Percentiles rank a stretch among this genome's conserved stretches.
Evolutionary conservation across 2,113 vertebrate genomes (phyloP).

Genomic region (Calyptomena viridis): DNA sequence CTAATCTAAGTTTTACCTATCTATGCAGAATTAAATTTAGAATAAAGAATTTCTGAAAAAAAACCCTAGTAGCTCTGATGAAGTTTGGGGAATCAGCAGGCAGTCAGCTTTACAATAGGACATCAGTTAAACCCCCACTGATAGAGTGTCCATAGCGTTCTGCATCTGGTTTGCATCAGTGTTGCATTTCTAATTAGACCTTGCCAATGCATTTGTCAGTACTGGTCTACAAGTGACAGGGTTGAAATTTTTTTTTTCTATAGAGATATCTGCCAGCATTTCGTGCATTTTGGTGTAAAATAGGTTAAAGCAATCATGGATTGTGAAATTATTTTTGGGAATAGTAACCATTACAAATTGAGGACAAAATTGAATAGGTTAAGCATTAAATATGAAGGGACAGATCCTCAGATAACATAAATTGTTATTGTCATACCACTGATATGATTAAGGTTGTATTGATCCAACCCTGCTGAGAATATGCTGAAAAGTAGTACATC

Average conservation of each 20-base stretch:
- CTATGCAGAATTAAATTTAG: not conserved
- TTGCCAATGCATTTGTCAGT: not conserved
- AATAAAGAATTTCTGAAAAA: not conserved
- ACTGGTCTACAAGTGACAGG: not conserved
- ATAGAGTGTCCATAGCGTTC: not conserved
- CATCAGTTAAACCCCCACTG: not conserved
- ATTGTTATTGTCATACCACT: not conserved
- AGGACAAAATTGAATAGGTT: not conserved
- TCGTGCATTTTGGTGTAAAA: not conserved
- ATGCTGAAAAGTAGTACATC: not conserved
- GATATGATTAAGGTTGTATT: not conserved
- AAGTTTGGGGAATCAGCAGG: not conserved
- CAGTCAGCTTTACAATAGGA: not conserved
- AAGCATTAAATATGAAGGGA: not conserved
- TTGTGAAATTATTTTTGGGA: slow-evolving; percentile 2
- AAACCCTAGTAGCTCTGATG: not conserved
- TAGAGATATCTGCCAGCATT: not conserved
- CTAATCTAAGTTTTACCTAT: not conserved
- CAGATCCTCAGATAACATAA: not conserved
- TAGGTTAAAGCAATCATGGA: not conserved
- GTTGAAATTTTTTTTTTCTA: not conserved
- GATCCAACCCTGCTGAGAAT: not conserved
- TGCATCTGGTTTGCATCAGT: slow-evolving; percentile 9
- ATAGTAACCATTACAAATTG: not conserved
- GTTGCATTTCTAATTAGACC: slow-evolving; percentile 13